These are phyloP conservation scores for Trichogramma pretiosum DNA, from an alignment of 1,140 invertebrate species.

Conservation along the genomic window DNA sequence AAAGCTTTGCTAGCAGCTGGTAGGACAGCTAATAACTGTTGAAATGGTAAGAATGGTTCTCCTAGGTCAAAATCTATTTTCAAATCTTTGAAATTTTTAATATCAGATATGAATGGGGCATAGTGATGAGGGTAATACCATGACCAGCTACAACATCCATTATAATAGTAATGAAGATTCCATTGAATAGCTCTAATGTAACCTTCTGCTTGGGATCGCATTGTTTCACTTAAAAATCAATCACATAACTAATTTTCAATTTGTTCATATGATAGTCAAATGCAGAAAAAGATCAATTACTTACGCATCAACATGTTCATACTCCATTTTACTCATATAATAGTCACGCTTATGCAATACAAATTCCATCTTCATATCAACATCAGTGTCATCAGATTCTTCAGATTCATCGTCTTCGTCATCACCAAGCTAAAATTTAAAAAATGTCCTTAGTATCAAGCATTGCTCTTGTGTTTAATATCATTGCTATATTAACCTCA, in stretches of 20 bases:
- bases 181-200: slow-evolving; percentile 93
- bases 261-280: no score
- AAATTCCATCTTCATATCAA: slow-evolving; percentile 63
- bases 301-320: slow-evolving; percentile 61
- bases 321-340: slow-evolving; percentile 84
- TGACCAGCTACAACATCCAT: slow-evolving; percentile 92
- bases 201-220: slow-evolving; percentile 71
- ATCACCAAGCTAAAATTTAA: slow-evolving; percentile 32
- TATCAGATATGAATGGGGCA: slow-evolving; percentile 90
- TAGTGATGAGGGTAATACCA: slow-evolving; percentile 98
- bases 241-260: neutral
- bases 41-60: slow-evolving; percentile 85
- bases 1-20: slow-evolving; percentile 76
- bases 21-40: slow-evolving; percentile 88
- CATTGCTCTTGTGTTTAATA: slow-evolving; percentile 4
- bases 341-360: slow-evolving; percentile 80
- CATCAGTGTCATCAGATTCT: slow-evolving; percentile 37
- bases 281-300: no score
- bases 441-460: slow-evolving; percentile 8
- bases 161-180: slow-evolving; percentile 94
- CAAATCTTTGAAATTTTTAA: slow-evolving; percentile 69
- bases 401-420: slow-evolving; percentile 38
- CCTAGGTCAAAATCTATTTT: slow-evolving; percentile 73
- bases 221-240: slow-evolving; percentile 55
- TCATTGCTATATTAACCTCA: no score